These are phyloP conservation scores for Rhabdornis inornatus DNA, from an alignment of 2,113 vertebrate species.

Conservation along the genomic window DNA sequence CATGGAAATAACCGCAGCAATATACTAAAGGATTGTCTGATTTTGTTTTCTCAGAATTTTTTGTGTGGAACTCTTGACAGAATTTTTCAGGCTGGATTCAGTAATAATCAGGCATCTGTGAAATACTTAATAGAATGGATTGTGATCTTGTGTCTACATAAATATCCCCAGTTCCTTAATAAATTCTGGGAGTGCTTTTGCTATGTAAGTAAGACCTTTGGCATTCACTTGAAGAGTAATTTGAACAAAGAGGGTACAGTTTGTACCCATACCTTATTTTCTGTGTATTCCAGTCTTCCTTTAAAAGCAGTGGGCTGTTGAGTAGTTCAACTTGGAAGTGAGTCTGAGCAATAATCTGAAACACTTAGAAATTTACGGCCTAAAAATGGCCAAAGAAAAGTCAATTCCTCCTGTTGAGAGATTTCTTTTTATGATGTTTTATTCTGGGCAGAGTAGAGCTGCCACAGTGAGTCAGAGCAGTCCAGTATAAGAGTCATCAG, in stretches of 20 bases:
- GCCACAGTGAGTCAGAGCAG: background rate
- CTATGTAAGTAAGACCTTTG: conserved; percentile 74
- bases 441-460: background rate
- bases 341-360: background rate
- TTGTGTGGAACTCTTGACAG: conserved; percentile 72
- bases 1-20: background rate
- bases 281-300: background rate
- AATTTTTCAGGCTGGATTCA: conserved; percentile 85
- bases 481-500: background rate
- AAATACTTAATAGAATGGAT: conserved; percentile 94
- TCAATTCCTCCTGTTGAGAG: background rate
- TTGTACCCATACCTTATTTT: background rate
- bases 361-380: background rate
- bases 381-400: background rate
- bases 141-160: conserved; percentile 84
- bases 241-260: background rate
- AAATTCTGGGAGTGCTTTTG: conserved; percentile 88
- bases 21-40: background rate
- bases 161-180: conserved; percentile 79
- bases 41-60: conserved; percentile 79
- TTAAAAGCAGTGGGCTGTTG: background rate
- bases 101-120: conserved; percentile 92
- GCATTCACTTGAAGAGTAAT: background rate
- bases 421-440: background rate
- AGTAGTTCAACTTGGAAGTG: background rate